Evolutionary conservation across 1,140 invertebrate genomes (phyloP), one percentile per base, ranked within the genome.

Genomic region (Oncopodura yosiiana): DNA sequence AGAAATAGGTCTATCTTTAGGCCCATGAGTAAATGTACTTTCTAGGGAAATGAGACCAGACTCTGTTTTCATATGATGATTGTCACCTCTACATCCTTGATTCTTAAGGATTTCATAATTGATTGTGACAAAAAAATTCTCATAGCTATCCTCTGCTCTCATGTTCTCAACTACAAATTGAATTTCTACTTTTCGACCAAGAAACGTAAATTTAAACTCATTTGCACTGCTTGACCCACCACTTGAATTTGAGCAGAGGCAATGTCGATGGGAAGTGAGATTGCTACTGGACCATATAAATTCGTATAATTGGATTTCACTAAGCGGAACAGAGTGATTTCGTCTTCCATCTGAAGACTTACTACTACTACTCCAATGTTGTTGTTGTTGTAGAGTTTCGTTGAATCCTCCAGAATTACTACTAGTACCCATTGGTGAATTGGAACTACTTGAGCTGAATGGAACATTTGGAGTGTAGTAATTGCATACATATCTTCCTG

Each of bases 401-500:
- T 34, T 34, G 8, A 34, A 34, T 9, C 32, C n/a, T n/a, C n/a
- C n/a, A n/a, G n/a, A n/a, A n/a, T n/a, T n/a, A n/a, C n/a, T n/a
- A n/a, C n/a, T n/a, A n/a, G n/a, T n/a, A n/a, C n/a, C n/a, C n/a
- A n/a, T n/a, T n/a, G n/a, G n/a, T n/a, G n/a, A n/a, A n/a, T n/a
- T n/a, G n/a, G n/a, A n/a, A n/a, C n/a, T n/a, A n/a, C n/a, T n/a
- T n/a, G n/a, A n/a, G n/a, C n/a, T n/a, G n/a, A n/a, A n/a, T n/a
- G n/a, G n/a, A n/a, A n/a, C n/a, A n/a, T n/a, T n/a, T n/a, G n/a
- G n/a, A n/a, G 9, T n/a, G 9, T 49, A 24, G 34, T 56, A 61
- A n/a, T 63, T 55, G 63, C 75, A 77, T 30, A 69, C 69, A 3
- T 72, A 73, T 30, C 80, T 73, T 1, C 80, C 79, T 0, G 81